Evolutionary conservation across 2,888 invertebrate species (phyloP).

Genomic region (Perdita meconis): DNA sequence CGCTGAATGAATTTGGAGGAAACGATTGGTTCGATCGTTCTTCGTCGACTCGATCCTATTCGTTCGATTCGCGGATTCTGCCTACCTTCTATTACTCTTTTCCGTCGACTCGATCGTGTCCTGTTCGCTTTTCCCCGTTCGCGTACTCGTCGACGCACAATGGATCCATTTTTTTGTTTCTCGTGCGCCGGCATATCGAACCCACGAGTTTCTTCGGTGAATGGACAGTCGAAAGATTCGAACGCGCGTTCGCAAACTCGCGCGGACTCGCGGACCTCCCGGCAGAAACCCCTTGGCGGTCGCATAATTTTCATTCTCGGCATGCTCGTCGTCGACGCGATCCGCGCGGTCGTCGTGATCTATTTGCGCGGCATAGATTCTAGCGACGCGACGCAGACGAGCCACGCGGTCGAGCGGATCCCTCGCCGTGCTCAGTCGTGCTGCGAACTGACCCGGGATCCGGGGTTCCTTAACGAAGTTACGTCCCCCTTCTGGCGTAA

Average conservation of each 20-base stretch:
- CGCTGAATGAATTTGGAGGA: neutral
- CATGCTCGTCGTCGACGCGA: conserved; percentile 1
- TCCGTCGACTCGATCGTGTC: neutral
- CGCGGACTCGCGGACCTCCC: neutral
- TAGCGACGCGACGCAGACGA: conserved; percentile 10
- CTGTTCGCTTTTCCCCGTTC: conserved; percentile 28
- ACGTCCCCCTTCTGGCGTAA: conserved; percentile 55
- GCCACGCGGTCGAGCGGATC: conserved; percentile 19
- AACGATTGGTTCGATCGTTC: conserved; percentile 30
- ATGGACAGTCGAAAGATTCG: conserved; percentile 6
- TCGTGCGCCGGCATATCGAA: conserved; percentile 15
- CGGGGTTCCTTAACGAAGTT: conserved; percentile 75
- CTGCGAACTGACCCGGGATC: conserved; percentile 73
- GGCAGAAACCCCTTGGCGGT: neutral
- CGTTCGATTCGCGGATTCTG: conserved; percentile 13
- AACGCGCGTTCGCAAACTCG: neutral
- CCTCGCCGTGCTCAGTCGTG: conserved; percentile 37
- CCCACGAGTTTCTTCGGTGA: conserved; percentile 45
- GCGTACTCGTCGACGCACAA: conserved; percentile 32
- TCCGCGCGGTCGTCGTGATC: conserved; percentile 9
- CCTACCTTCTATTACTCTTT: conserved; percentile 43
- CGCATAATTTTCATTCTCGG: conserved; percentile 22
- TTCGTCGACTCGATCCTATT: neutral
- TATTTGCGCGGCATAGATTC: conserved; percentile 20
- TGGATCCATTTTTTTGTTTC: conserved; percentile 30